These are phyloP conservation scores for Anthoscopus minutus DNA, from an alignment of 2,113 vertebrate species.

Conservation along the genomic window DNA sequence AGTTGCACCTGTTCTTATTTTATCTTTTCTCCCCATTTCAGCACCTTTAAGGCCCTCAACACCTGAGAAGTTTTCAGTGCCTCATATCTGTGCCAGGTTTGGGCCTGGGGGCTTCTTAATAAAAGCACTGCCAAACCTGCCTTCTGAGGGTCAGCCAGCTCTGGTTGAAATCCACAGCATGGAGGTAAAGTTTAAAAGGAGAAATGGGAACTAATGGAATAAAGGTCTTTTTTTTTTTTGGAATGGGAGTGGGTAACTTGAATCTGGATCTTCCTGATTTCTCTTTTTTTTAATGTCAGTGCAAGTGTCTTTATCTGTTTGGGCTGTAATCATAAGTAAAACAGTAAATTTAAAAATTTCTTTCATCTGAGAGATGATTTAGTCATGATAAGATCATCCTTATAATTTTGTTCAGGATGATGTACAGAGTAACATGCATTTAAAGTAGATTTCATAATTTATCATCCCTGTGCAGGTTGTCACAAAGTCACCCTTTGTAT, in stretches of 20 bases:
- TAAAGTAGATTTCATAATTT: not conserved
- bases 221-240: not conserved
- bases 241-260: not conserved
- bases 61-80: conserved; percentile 89
- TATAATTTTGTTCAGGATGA: not conserved
- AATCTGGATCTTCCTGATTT: not conserved
- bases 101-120: conserved; percentile 91
- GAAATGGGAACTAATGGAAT: not conserved
- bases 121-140: conserved; percentile 88
- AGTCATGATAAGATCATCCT: not conserved
- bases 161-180: conserved; percentile 91
- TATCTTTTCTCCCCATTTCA: conserved; percentile 7
- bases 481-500: not conserved
- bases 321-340: not conserved
- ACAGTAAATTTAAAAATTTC: not conserved
- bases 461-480: not conserved
- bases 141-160: conserved; percentile 94
- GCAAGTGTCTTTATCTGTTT: not conserved
- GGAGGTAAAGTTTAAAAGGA: conserved; percentile 76
- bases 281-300: not conserved
- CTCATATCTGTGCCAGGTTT: conserved; percentile 91
- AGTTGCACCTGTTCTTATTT: not conserved
- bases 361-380: not conserved
- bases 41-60: conserved; percentile 88
- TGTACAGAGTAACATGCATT: not conserved